Evolutionary conservation across 1,140 invertebrate genomes (phyloP), one percentile per base, ranked within the genome.

Genomic region (Stegodyphus mimosarum): DNA sequence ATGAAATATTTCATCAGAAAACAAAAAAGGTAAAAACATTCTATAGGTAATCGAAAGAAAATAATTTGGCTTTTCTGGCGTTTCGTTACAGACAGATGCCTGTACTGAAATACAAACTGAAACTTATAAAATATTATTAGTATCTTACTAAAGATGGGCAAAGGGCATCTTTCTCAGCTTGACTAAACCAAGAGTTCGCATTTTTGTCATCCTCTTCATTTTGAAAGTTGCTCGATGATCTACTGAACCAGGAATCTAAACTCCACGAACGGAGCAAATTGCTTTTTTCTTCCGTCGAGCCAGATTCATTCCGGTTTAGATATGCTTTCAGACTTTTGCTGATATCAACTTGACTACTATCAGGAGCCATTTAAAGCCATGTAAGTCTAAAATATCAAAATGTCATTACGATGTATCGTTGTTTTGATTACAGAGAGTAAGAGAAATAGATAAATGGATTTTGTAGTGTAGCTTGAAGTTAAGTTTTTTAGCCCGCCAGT

Each of bases 61-160:
- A n/a, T n/a, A n/a, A n/a, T n/a, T n/a, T n/a, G n/a, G n/a, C n/a
- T n/a, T n/a, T n/a, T n/a, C n/a, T n/a, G n/a, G n/a, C n/a, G n/a
- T n/a, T n/a, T n/a, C n/a, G n/a, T n/a, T n/a, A n/a, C n/a, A n/a
- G n/a, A n/a, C n/a, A n/a, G n/a, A n/a, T n/a, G n/a, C n/a, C n/a
- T n/a, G n/a, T n/a, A n/a, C n/a, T n/a, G n/a, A n/a, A n/a, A n/a
- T n/a, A n/a, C n/a, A n/a, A n/a, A n/a, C n/a, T n/a, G n/a, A n/a
- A n/a, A n/a, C n/a, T n/a, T n/a, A n/a, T n/a, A n/a, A n/a, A n/a
- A n/a, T 55, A 55, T 7, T 55, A 55, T 13, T 55, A 7, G 66
- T 90, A 10, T 51, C 81, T 69, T 70, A 84, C 81, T 60, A 84
- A 76, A 48, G 81, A 84, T 55, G 72, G 5, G 55, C 81, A 84